Evolutionary conservation across 2,113 vertebrate genomes (phyloP).

Genomic region (Spizaetus ornatus): DNA sequence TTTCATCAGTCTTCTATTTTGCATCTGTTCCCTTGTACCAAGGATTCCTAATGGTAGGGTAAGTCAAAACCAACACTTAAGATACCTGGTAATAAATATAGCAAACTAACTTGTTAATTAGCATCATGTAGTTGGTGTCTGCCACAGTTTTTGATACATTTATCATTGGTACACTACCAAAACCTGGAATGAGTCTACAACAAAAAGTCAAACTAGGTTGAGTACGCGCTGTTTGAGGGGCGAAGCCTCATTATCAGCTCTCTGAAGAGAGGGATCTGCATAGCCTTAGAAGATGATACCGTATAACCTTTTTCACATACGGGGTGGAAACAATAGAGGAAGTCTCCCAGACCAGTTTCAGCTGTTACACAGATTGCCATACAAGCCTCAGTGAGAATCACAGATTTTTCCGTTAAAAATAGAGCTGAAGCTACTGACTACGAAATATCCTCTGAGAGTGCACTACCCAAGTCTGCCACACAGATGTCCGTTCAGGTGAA

Average conservation of each 20-base stretch:
- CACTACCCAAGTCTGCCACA: not conserved
- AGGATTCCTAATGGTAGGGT: constrained; percentile 99
- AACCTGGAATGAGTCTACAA: not conserved
- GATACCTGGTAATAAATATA: not conserved
- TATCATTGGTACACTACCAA: not conserved
- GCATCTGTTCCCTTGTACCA: constrained; percentile 97
- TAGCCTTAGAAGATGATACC: not conserved
- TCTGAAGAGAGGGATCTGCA: not conserved
- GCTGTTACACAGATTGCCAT: not conserved
- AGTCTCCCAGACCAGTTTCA: not conserved
- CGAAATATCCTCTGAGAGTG: not conserved
- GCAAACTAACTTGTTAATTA: not conserved
- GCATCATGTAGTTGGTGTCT: not conserved
- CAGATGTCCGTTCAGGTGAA: not conserved
- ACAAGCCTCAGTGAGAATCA: not conserved
- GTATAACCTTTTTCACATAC: accelerated
- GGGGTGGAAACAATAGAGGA: not conserved
- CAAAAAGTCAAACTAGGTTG: not conserved
- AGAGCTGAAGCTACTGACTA: not conserved
- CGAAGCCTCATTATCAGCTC: not conserved
- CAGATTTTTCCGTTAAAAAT: not conserved
- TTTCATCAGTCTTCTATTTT: constrained; percentile 97
- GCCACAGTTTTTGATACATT: not conserved
- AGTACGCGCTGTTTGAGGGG: not conserved
- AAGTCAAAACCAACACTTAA: constrained; percentile 36